Conservation (phyloP, 2,888 invertebrate species). For the Latrodectus elegans region DNA sequence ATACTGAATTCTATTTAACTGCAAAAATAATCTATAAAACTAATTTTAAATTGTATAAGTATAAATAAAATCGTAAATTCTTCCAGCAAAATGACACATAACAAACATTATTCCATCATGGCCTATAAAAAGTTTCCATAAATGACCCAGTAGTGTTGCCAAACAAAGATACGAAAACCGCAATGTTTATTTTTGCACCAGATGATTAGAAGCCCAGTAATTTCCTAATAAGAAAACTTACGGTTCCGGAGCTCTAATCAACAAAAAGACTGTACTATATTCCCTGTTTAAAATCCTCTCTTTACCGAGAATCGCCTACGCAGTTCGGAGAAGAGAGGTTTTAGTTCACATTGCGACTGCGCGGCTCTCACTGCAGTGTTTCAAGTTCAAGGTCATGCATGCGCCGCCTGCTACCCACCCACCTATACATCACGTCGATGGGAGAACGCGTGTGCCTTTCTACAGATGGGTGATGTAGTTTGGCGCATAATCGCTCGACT, state of each 20-base stretch:
- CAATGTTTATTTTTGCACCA: neutral
- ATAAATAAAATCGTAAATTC: too few species aligned
- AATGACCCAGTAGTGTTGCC: neutral
- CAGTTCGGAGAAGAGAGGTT: conserved; percentile 42
- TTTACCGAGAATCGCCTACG: conserved; percentile 53
- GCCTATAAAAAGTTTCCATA: neutral
- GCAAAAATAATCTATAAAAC: too few species aligned
- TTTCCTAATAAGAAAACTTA: neutral
- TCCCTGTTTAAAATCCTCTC: neutral
- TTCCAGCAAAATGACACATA: too few species aligned
- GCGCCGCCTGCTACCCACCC: conserved; percentile 49
- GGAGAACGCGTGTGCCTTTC: conserved; percentile 15
- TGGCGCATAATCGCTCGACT: conserved; percentile 20
- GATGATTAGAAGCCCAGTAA: neutral
- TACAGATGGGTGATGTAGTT: neutral
- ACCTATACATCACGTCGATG: conserved; percentile 54
- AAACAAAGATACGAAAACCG: conserved; percentile 5
- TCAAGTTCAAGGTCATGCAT: conserved; percentile 69
- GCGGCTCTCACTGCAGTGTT: conserved; percentile 69
- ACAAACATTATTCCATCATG: too few species aligned
- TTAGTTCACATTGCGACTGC: conserved; percentile 75
- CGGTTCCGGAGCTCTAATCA: neutral
- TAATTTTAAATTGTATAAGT: neutral
- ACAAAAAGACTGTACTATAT: neutral
- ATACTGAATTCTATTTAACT: too few species aligned